These are phyloP conservation scores for Alligator sinensis DNA, from an alignment of 2,113 vertebrate genomes.

Conservation along the genomic window DNA sequence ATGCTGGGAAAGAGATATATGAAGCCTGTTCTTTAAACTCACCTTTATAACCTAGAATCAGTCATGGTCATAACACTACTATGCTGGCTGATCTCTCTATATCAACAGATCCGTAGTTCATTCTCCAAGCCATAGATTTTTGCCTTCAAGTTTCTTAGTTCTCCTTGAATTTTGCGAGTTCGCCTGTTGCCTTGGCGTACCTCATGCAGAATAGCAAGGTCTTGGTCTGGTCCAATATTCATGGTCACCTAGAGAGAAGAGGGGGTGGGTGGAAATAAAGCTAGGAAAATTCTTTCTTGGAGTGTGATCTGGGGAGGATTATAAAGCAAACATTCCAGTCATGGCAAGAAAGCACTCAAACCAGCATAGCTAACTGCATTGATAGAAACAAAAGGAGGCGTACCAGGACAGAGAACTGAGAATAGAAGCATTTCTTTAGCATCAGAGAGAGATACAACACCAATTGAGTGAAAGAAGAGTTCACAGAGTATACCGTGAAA, in stretches of 20 bases:
- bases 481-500: background rate
- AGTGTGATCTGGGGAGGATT: background rate
- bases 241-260: constrained; percentile 82
- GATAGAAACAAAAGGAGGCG: background rate
- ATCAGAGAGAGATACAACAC: background rate
- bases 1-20: background rate
- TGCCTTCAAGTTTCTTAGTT: constrained; percentile 89
- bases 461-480: background rate
- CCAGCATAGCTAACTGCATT: background rate
- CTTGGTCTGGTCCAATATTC: constrained; percentile 86
- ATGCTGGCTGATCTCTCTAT: background rate
- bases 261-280: background rate
- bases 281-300: background rate
- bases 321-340: background rate
- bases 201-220: constrained; percentile 90
- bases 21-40: background rate
- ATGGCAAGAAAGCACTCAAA: background rate
- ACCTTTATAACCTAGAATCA: background rate
- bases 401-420: background rate
- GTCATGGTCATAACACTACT: background rate
- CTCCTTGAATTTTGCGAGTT: constrained; percentile 89
- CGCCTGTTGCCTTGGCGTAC: constrained; percentile 87
- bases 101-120: constrained; percentile 87
- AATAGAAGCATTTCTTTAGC: background rate
- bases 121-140: constrained; percentile 93